A percentile compares a stretch with the other conserved stretches of the same genome.
Evolutionary conservation across 37 sponge, comb jelly and placozoan species (phyloP).

Genomic region (Theonella swinhoei): DNA sequence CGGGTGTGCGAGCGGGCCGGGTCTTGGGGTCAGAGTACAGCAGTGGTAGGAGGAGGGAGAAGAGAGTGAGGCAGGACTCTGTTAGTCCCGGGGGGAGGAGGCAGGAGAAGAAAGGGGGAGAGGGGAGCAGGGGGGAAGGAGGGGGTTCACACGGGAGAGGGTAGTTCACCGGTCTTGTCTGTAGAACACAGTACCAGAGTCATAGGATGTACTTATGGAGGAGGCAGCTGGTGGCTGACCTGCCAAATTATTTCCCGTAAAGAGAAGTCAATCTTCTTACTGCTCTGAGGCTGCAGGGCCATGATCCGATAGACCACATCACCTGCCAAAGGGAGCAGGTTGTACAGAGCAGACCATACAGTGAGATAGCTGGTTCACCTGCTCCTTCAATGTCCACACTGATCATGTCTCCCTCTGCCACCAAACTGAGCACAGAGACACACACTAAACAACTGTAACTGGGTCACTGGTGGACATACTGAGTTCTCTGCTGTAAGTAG

Average conservation of each 20-base stretch:
- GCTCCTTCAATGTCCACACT: not conserved
- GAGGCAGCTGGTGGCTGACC: no score
- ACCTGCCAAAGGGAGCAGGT: not conserved
- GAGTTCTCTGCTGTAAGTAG: not conserved
- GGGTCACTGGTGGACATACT: not conserved
- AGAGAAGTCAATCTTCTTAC: not conserved
- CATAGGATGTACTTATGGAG: no score
- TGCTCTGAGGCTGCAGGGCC: not conserved
- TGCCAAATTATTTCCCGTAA: not conserved
- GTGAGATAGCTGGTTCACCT: no score
- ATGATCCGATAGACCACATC: not conserved
- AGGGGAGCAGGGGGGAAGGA: not conserved
- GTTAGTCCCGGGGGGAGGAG: slow-evolving; percentile 58
- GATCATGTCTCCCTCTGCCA: not conserved
- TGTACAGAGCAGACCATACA: no score
- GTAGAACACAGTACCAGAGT: not conserved
- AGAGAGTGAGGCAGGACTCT: slow-evolving; percentile 32
- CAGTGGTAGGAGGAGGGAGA: slow-evolving; percentile 49
- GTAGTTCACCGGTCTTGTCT: no score
- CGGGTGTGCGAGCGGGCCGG: not conserved
- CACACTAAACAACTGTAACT: not conserved
- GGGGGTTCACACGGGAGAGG: slow-evolving; percentile 8
- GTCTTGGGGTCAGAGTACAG: not conserved
- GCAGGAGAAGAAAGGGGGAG: slow-evolving; percentile 31
- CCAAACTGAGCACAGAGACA: slow-evolving; percentile 5